Conservation (phyloP, 2,797 vertebrate species). For the Amniataba percoides region DNA sequence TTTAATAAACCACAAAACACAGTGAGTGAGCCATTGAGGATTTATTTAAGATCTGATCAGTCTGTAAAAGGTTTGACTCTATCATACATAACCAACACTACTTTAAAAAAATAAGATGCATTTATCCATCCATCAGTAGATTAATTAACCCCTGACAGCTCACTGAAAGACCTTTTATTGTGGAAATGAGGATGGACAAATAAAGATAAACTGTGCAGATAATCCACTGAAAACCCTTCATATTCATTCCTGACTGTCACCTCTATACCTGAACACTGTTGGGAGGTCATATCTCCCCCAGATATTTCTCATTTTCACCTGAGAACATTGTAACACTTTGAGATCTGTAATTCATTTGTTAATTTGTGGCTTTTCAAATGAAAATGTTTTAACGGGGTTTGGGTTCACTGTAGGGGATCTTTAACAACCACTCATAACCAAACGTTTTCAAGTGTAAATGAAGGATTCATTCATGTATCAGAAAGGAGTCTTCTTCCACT, state of each 20-base stretch:
- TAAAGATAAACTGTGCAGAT: not conserved
- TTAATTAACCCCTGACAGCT: not conserved
- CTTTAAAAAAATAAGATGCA: not conserved
- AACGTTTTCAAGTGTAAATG: slow-evolving; percentile 4
- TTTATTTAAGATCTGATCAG: not conserved
- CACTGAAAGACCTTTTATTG: not conserved
- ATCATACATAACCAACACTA: not conserved
- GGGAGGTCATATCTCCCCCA: not conserved
- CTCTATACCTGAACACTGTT: not conserved
- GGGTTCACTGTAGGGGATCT: not conserved
- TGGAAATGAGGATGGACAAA: not conserved
- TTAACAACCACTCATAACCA: not conserved
- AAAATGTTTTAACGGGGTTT: not conserved
- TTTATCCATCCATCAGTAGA: not conserved
- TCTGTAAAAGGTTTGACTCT: not conserved
- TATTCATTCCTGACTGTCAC: not conserved
- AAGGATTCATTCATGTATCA: not conserved
- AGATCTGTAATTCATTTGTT: not conserved
- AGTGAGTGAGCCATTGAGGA: not conserved
- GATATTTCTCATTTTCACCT: not conserved
- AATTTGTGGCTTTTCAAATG: slow-evolving; percentile 1
- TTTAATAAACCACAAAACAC: not conserved
- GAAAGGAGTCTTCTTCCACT: too few species aligned
- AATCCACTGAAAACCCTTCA: not conserved
- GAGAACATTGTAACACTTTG: not conserved